A percentile compares a stretch with the other conserved stretches of the same genome.
Conservation (phyloP, 2,113 vertebrate species). For the Psilopsiagon aurifrons region DNA sequence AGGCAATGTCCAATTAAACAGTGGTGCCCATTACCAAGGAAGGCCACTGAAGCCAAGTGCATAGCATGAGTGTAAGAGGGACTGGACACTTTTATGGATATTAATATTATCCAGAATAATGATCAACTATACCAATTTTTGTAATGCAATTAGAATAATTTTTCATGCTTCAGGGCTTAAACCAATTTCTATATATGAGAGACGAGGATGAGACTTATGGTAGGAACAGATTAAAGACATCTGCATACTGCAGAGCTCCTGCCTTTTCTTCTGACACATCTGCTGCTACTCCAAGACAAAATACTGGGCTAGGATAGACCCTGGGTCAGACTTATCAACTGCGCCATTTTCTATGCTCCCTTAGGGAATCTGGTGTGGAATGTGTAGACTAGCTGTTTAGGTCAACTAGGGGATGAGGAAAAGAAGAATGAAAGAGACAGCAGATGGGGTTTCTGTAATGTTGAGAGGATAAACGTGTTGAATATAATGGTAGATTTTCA, state of each 20-base stretch:
- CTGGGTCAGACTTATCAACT: not conserved
- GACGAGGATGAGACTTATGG: not conserved
- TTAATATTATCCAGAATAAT: not conserved
- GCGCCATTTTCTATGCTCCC: not conserved
- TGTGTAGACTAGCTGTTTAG: not conserved
- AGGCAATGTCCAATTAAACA: not conserved
- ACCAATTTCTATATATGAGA: not conserved
- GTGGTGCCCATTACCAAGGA: not conserved
- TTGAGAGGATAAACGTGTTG: not conserved
- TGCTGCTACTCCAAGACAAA: not conserved
- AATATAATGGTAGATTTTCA: not conserved
- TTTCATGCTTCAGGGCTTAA: constrained; percentile 17
- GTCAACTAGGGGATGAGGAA: not conserved
- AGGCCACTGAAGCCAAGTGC: not conserved
- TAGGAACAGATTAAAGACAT: not conserved
- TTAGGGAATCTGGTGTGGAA: not conserved
- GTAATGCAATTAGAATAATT: constrained; percentile 13
- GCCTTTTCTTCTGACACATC: not conserved
- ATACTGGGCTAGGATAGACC: not conserved
- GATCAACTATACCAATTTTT: not conserved
- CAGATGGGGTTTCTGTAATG: not conserved
- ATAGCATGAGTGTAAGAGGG: not conserved
- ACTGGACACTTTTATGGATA: not conserved
- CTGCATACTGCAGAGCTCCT: not conserved
- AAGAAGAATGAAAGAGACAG: not conserved